These are phyloP conservation scores for Heterodera filipjevi DNA, from an alignment of 2,888 invertebrate species.

Conservation along the genomic window DNA sequence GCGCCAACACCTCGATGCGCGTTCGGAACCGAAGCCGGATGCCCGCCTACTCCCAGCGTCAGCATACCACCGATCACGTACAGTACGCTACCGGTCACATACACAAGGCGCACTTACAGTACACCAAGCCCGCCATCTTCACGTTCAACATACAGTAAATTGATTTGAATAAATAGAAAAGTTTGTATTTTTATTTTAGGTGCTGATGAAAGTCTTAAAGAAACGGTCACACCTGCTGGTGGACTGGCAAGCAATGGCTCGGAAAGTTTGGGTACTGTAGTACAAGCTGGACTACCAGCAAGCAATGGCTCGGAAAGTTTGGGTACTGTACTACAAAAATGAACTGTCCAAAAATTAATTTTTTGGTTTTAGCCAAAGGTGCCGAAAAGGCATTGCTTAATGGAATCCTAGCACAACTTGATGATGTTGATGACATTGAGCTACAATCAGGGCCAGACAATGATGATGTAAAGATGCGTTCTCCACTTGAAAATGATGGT, in stretches of 20 bases:
- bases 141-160: background rate
- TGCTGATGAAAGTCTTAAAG: no score
- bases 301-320: no score
- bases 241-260: no score
- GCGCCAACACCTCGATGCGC: no score
- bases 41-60: no score
- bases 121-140: background rate
- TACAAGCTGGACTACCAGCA: no score
- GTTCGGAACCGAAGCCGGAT: no score
- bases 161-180: no score
- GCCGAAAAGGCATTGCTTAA: background rate
- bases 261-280: no score
- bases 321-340: background rate
- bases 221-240: no score
- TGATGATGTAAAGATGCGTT: background rate
- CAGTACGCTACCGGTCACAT: background rate
- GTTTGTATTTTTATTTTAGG: no score
- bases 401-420: background rate
- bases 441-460: background rate
- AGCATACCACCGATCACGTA: background rate
- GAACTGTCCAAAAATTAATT: background rate
- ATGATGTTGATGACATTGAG: background rate
- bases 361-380: background rate
- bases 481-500: background rate
- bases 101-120: background rate